These are phyloP conservation scores for Manduca sexta DNA, from an alignment of 1,140 invertebrate species.

Conservation along the genomic window DNA sequence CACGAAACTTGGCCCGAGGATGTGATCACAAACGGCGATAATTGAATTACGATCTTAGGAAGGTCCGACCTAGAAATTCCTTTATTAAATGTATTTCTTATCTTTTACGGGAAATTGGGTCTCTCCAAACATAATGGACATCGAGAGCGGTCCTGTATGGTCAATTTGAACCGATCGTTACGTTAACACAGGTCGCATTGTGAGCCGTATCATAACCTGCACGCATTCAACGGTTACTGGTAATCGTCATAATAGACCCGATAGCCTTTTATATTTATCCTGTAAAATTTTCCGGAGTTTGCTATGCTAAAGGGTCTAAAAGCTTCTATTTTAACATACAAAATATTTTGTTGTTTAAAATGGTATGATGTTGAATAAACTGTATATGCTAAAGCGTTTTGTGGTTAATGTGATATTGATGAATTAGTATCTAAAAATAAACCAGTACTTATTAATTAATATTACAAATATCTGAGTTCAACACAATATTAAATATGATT, in stretches of 20 bases:
- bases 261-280: no score
- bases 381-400: no score
- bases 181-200: not conserved
- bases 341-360: no score
- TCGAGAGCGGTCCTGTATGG: not conserved
- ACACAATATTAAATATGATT: no score
- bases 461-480: no score
- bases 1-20: constrained; percentile 9
- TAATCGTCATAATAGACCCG: not conserved
- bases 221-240: not conserved
- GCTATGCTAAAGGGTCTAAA: no score
- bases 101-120: constrained; percentile 3
- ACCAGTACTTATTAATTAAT: no score
- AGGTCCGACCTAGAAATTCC: not conserved
- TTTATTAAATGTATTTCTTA: constrained; percentile 2
- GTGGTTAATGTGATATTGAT: no score
- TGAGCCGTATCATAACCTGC: constrained; percentile 1
- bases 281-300: no score
- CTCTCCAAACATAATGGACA: not conserved
- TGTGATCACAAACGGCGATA: constrained; percentile 9
- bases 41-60: constrained; percentile 13
- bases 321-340: no score
- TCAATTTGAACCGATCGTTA: constrained; percentile 1
- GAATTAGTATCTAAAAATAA: no score
- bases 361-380: no score